Evolutionary conservation across 2,888 invertebrate species (phyloP).

Genomic region (Apamea monoglypha): DNA sequence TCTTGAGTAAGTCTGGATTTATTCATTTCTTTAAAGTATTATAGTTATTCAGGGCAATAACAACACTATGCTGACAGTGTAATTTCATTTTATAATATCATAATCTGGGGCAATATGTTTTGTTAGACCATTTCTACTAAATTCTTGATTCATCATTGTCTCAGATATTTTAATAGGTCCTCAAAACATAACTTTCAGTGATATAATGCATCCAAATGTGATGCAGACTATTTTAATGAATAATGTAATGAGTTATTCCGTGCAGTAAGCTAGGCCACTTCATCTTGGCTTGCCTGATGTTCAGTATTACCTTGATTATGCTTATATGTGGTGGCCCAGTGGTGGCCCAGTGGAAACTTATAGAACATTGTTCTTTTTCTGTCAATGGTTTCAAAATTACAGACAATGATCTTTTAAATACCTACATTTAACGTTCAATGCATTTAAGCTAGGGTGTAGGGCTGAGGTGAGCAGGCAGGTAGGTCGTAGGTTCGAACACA

Average conservation of each 20-base stretch:
- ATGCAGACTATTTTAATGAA: neutral
- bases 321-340: neutral
- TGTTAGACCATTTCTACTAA: neutral
- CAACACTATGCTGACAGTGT: neutral
- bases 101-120: neutral
- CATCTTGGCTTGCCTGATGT: neutral
- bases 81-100: neutral
- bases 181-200: neutral
- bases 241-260: neutral
- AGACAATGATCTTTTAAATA: neutral
- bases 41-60: neutral
- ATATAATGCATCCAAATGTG: neutral
- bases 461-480: neutral
- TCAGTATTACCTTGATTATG: neutral
- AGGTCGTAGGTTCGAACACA: no score
- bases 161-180: neutral
- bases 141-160: neutral
- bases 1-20: conserved; percentile 20
- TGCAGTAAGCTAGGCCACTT: neutral
- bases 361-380: neutral
- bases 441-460: neutral
- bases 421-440: neutral
- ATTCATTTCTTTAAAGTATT: neutral
- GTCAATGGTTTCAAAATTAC: neutral
- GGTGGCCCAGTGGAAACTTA: neutral